Evolutionary conservation across 2,888 invertebrate species (phyloP).

Genomic region (Augochlorella aurata): DNA sequence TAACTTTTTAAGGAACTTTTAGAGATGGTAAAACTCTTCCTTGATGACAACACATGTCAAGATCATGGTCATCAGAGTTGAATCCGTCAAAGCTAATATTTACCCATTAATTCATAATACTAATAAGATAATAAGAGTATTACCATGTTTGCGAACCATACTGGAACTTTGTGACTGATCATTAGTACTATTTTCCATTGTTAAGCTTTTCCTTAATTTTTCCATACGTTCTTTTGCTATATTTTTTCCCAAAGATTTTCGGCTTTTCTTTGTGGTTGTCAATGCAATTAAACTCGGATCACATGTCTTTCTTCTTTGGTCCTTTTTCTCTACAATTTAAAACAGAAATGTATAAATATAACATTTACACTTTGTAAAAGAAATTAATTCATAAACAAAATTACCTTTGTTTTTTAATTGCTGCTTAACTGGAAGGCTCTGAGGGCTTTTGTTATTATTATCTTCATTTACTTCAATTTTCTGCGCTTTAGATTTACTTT

Average conservation of each 20-base stretch:
- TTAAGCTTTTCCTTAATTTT: slow-evolving; percentile 44
- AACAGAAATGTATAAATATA: background rate
- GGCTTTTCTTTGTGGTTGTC: slow-evolving; percentile 1
- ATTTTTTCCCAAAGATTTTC: slow-evolving; percentile 43
- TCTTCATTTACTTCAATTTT: background rate
- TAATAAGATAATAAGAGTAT: background rate
- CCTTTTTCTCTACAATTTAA: slow-evolving; percentile 3
- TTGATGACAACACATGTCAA: too few species aligned
- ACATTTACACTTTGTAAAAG: background rate
- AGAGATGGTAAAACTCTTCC: too few species aligned
- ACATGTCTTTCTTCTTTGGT: background rate
- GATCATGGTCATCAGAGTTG: too few species aligned
- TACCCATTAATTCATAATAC: background rate
- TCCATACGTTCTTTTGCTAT: slow-evolving; percentile 62
- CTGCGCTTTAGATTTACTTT: background rate
- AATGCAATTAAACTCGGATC: background rate
- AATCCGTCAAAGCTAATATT: too few species aligned
- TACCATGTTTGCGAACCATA: slow-evolving; percentile 2
- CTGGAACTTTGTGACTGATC: too few species aligned
- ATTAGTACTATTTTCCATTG: background rate
- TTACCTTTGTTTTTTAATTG: background rate
- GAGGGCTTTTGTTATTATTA: background rate
- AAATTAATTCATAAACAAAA: background rate
- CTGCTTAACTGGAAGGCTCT: slow-evolving; percentile 9
- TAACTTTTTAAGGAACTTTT: too few species aligned